Conservation (phyloP, 2,797 vertebrate species). For the Sebastes taczanowskii region DNA sequence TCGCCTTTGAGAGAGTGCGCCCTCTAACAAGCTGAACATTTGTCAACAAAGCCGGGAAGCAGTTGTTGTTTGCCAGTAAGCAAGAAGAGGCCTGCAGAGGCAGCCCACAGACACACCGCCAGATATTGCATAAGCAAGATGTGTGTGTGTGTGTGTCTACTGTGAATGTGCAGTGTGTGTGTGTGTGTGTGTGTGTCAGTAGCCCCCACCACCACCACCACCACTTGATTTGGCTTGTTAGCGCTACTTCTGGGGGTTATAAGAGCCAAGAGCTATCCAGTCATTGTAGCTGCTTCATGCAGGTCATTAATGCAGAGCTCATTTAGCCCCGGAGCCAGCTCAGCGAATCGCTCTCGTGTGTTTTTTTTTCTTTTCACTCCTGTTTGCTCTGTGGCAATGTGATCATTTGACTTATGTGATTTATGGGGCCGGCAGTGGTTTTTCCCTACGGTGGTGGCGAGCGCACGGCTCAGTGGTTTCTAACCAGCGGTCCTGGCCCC, state of each 20-base stretch:
- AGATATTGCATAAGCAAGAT: conserved; percentile 35
- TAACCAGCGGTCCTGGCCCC: conserved; percentile 4
- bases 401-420: conserved; percentile 34
- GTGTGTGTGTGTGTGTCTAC: neutral
- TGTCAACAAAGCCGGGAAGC: conserved; percentile 50
- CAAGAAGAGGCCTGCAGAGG: conserved; percentile 33
- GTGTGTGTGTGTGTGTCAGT: neutral
- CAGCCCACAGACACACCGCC: conserved; percentile 23
- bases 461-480: conserved; percentile 4
- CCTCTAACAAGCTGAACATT: conserved; percentile 53
- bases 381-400: conserved; percentile 21
- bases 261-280: conserved; percentile 51
- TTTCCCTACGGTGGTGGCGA: neutral
- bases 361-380: neutral
- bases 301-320: conserved; percentile 50
- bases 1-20: conserved; percentile 2
- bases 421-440: conserved; percentile 10
- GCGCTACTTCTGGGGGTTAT: conserved; percentile 54
- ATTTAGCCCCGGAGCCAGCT: conserved; percentile 32
- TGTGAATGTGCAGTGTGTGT: neutral
- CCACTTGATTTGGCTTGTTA: conserved; percentile 69
- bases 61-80: conserved; percentile 57
- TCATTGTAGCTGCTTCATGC: conserved; percentile 45
- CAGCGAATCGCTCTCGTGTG: conserved; percentile 5
- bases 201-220: conserved; percentile 43